These are phyloP conservation scores for Drosophila robusta DNA, from an alignment of 2,888 invertebrate genomes.

Conservation along the genomic window DNA sequence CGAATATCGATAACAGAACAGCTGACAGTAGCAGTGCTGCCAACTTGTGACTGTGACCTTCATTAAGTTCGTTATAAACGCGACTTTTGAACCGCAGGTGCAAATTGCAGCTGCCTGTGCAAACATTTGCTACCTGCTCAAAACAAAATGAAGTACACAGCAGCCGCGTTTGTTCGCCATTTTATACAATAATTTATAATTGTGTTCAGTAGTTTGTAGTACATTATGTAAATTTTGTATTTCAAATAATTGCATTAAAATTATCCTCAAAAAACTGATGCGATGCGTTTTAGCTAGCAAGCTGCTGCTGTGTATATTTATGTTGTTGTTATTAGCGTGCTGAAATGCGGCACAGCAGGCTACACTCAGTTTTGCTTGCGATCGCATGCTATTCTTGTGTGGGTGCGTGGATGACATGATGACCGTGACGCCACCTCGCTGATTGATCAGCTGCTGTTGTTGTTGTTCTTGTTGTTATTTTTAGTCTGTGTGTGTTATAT, in stretches of 20 bases:
- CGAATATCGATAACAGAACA: constrained; percentile 28
- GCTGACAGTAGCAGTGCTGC: constrained; percentile 15
- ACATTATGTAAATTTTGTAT: constrained; percentile 56
- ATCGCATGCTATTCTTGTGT: constrained; percentile 10
- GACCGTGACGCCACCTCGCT: constrained; percentile 21
- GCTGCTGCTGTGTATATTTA: constrained; percentile 11
- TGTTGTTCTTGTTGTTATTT: constrained; percentile 24
- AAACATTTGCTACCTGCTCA: constrained; percentile 1
- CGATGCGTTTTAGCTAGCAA: constrained; percentile 33
- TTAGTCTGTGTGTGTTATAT: constrained; percentile 54
- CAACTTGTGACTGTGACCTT: not conserved
- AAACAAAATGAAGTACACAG: constrained; percentile 16
- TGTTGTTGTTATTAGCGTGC: constrained; percentile 16
- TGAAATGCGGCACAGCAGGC: constrained; percentile 5
- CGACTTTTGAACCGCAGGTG: constrained; percentile 11
- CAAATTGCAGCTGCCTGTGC: not conserved
- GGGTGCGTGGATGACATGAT: not conserved
- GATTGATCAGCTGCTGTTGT: constrained; percentile 33
- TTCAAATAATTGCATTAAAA: constrained; percentile 59
- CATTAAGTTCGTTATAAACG: not conserved
- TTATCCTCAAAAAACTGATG: constrained; percentile 46
- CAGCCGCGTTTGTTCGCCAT: constrained; percentile 48
- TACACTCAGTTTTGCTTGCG: constrained; percentile 6
- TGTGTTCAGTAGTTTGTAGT: constrained; percentile 55
- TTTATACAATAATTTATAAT: constrained; percentile 69